Evolutionary conservation across 53 echinoderm and acorn worm genomes (phyloP).

Genomic region (Glandiceps talaboti): DNA sequence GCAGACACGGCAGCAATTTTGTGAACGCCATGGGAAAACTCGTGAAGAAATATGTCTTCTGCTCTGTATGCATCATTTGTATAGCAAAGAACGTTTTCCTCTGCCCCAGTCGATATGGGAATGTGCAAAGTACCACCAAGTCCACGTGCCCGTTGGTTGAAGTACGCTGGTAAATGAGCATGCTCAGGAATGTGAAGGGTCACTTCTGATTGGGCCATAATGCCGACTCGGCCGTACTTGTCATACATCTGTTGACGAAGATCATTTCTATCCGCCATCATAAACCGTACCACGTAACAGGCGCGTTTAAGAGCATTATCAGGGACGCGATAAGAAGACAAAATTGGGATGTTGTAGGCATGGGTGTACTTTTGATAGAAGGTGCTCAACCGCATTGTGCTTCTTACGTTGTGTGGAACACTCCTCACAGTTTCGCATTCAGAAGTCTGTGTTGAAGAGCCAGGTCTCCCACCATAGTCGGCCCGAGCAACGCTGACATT

Average conservation of each 20-base stretch:
- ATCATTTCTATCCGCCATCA: slow-evolving; percentile 64
- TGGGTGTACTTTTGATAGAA: slow-evolving; percentile 72
- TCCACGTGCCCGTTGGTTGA: slow-evolving; percentile 27
- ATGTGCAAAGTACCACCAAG: slow-evolving; percentile 77
- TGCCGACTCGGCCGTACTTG: slow-evolving; percentile 30
- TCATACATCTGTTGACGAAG: slow-evolving; percentile 49
- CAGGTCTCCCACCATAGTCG: slow-evolving; percentile 41
- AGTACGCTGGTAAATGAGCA: slow-evolving; percentile 28
- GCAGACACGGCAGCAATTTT: slow-evolving; percentile 29
- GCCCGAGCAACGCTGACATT: too few relatives aligned
- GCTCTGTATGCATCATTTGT: slow-evolving; percentile 28
- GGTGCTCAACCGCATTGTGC: slow-evolving; percentile 3
- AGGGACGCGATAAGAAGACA: slow-evolving; percentile 43
- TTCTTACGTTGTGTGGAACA: slow-evolving; percentile 45
- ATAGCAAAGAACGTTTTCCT: slow-evolving; percentile 80
- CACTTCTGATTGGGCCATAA: slow-evolving; percentile 37
- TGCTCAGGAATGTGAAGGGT: slow-evolving; percentile 57
- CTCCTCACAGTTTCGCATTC: slow-evolving; percentile 39
- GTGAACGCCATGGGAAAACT: slow-evolving; percentile 51
- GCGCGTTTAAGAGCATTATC: slow-evolving; percentile 71
- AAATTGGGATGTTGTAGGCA: slow-evolving; percentile 81
- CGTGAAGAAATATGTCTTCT: slow-evolving; percentile 61
- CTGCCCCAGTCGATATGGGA: slow-evolving; percentile 61
- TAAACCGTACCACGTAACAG: slow-evolving; percentile 71
- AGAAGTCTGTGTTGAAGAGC: slow-evolving; percentile 52